phyloP scores from a whole-genome alignment of 2,113 vertebrate genomes.

The Cygnus buccinator region DNA sequence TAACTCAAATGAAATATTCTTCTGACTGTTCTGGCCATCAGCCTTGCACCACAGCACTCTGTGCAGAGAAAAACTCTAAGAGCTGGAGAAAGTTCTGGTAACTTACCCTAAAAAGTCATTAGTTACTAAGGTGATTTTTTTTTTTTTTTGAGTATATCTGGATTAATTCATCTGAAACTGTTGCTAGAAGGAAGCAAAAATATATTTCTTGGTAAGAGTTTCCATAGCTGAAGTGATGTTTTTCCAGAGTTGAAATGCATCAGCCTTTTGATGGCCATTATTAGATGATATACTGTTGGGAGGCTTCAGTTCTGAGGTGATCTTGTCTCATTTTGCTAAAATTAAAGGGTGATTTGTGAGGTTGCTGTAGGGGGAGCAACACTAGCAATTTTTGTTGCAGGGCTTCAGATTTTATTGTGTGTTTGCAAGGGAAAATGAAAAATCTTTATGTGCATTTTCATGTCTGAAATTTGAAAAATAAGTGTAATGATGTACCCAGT shows the following conservation, averaged over 20 bases:
- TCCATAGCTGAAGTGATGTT: constrained; percentile 34
- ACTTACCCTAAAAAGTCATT: background rate
- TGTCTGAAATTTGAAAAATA: background rate
- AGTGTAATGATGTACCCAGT: background rate
- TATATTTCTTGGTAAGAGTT: constrained; percentile 36
- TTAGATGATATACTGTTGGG: constrained; percentile 54
- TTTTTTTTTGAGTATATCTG: background rate
- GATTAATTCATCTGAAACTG: constrained; percentile 43
- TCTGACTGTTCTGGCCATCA: background rate
- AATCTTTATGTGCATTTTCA: background rate
- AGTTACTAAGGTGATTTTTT: background rate
- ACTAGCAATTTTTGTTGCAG: constrained; percentile 38
- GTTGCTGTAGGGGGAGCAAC: constrained; percentile 17
- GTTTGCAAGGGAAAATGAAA: constrained; percentile 45
- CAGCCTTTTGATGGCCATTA: constrained; percentile 52
- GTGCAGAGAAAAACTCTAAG: background rate
- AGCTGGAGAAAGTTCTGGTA: background rate
- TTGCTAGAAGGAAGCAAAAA: constrained; percentile 55
- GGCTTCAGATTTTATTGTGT: constrained; percentile 34
- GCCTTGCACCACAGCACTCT: background rate
- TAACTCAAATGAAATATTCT: background rate
- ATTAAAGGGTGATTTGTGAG: constrained; percentile 68
- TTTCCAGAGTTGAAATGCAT: constrained; percentile 50
- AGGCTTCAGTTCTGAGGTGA: constrained; percentile 38
- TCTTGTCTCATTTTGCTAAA: constrained; percentile 60